phyloP scores from a whole-genome alignment of 2,797 vertebrate species.

The Typhlichthys subterraneus region DNA sequence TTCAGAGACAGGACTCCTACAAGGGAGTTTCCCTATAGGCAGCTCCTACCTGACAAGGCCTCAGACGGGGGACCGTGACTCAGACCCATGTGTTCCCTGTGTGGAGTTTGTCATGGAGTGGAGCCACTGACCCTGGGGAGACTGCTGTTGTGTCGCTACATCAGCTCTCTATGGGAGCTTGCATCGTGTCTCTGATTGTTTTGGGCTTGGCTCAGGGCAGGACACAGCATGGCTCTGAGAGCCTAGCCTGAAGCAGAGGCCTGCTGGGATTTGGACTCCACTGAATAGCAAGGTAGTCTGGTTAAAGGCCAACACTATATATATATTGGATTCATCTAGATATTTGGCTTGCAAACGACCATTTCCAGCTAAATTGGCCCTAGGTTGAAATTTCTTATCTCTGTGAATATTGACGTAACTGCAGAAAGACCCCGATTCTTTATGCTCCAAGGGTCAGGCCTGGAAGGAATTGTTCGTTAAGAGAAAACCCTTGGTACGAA shows the following conservation, averaged over 20 bases:
- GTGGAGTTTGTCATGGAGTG: conserved; percentile 36
- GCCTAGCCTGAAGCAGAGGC: conserved; percentile 38
- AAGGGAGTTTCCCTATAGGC: conserved; percentile 11
- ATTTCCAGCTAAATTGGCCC: too few species aligned
- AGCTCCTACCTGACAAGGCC: conserved; percentile 26
- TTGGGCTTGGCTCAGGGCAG: conserved; percentile 44
- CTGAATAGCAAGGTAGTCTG: conserved; percentile 36
- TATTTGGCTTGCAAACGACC: background rate
- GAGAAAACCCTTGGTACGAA: background rate
- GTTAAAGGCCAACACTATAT: conserved; percentile 33
- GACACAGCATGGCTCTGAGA: conserved; percentile 29
- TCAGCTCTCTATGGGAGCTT: conserved; percentile 46
- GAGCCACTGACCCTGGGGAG: conserved; percentile 44
- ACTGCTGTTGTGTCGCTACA: conserved; percentile 43
- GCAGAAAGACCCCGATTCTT: background rate
- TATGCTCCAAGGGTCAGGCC: background rate
- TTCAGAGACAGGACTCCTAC: conserved; percentile 37
- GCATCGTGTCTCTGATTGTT: conserved; percentile 50
- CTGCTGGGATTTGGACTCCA: conserved; percentile 55
- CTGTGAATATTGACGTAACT: background rate
- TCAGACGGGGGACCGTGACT: conserved; percentile 24
- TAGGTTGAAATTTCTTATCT: too few species aligned
- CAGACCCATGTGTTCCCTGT: conserved; percentile 27
- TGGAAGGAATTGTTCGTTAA: conserved; percentile 14
- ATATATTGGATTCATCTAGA: background rate